Conservation (phyloP, 2,797 vertebrate genomes). For the Argentina silus region DNA sequence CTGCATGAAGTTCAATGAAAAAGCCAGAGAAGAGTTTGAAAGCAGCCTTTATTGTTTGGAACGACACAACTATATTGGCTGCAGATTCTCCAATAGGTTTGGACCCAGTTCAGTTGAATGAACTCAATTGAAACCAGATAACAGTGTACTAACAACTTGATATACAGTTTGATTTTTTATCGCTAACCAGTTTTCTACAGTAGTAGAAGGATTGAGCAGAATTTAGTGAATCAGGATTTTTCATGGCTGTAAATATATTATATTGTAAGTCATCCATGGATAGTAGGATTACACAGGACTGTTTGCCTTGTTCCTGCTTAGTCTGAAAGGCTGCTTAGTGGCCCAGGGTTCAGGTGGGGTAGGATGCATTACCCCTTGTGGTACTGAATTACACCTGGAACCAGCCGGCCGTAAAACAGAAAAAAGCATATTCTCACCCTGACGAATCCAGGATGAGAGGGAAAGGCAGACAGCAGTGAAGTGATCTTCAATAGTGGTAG, state of each 20-base stretch:
- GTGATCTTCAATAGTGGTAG: background rate
- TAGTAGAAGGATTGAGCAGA: background rate
- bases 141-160: too few species aligned
- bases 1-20: too few species aligned
- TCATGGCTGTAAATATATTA: conserved; percentile 38
- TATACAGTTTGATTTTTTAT: too few species aligned
- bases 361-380: conserved; percentile 49
- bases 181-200: too few species aligned
- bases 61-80: too few species aligned
- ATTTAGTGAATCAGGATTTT: background rate
- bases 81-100: too few species aligned
- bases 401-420: background rate
- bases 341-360: conserved; percentile 34
- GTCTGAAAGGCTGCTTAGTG: conserved; percentile 33
- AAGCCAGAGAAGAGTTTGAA: too few species aligned
- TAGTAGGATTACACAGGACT: conserved; percentile 41
- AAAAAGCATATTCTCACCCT: background rate
- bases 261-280: conserved; percentile 29
- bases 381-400: conserved; percentile 45
- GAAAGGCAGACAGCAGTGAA: background rate
- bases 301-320: conserved; percentile 42
- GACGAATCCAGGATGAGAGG: background rate
- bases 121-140: too few species aligned
- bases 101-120: too few species aligned
- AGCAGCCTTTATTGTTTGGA: too few species aligned